Conservation (phyloP, 2,888 invertebrate species). For the Theretra japonica region DNA sequence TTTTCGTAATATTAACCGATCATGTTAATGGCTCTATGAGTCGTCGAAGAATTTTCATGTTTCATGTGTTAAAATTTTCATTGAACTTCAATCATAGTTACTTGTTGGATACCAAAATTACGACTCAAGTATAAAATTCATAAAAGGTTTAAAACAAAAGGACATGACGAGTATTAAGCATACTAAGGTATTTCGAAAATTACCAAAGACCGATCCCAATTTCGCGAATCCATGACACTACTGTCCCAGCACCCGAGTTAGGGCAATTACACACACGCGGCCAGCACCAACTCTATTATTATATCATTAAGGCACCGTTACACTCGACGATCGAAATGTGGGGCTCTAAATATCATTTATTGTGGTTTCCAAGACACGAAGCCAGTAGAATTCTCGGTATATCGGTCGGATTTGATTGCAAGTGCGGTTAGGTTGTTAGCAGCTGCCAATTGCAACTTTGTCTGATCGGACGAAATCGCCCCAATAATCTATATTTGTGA, state of each 20-base stretch:
- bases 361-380: constrained; percentile 33
- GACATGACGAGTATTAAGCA: too few species aligned
- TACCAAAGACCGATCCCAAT: not conserved
- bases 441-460: constrained; percentile 26
- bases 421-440: constrained; percentile 28
- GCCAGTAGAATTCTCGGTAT: constrained; percentile 37
- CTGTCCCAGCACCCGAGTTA: constrained; percentile 28
- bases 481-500: constrained; percentile 27
- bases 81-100: too few species aligned
- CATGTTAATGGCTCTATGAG: too few species aligned
- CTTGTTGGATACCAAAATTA: too few species aligned
- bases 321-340: constrained; percentile 34
- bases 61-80: too few species aligned
- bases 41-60: too few species aligned
- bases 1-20: too few species aligned
- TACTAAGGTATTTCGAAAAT: not conserved
- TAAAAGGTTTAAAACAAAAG: too few species aligned
- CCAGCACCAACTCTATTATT: constrained; percentile 36
- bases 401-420: constrained; percentile 39
- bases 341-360: constrained; percentile 36
- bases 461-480: constrained; percentile 26
- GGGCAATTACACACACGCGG: constrained; percentile 43
- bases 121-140: too few species aligned
- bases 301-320: constrained; percentile 46
- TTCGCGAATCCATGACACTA: not conserved